These are phyloP conservation scores for Anastrepha ludens DNA, from an alignment of 1,140 invertebrate genomes.

Conservation along the genomic window DNA sequence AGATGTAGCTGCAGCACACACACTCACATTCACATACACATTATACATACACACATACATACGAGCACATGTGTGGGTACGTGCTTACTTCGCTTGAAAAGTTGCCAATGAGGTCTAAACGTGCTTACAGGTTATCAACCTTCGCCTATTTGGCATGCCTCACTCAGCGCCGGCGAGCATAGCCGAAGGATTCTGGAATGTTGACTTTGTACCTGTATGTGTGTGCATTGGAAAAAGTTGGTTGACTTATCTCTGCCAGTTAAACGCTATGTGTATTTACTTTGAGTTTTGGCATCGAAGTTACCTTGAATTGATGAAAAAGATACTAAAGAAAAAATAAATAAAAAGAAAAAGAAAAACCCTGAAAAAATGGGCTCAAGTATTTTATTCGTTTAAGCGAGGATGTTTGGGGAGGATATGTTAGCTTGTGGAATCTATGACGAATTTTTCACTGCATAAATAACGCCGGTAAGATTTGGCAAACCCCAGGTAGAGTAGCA, in stretches of 20 bases:
- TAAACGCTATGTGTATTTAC: slow-evolving; percentile 39
- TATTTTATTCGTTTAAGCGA: not conserved
- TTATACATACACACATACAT: not conserved
- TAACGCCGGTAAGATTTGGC: too few species aligned
- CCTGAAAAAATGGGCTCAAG: not conserved
- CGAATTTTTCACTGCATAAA: too few species aligned
- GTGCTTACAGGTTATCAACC: slow-evolving; percentile 48
- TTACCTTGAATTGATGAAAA: slow-evolving; percentile 23
- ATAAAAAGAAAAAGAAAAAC: not conserved
- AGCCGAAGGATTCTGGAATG: not conserved
- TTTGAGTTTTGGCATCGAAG: slow-evolving; percentile 6
- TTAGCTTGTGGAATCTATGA: too few species aligned
- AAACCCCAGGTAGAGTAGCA: too few species aligned
- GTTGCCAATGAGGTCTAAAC: slow-evolving; percentile 51
- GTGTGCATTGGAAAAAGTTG: not conserved
- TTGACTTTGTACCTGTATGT: not conserved
- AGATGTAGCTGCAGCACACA: slow-evolving; percentile 12
- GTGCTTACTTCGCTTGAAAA: slow-evolving; percentile 49
- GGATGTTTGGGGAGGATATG: not conserved
- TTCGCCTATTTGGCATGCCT: slow-evolving; percentile 47
- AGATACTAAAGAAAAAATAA: not conserved
- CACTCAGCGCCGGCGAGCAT: slow-evolving; percentile 6
- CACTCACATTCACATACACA: not conserved
- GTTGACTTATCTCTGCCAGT: slow-evolving; percentile 25
- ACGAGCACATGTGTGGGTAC: not conserved